Percentiles rank a stretch among this genome's conserved stretches.
Conservation (phyloP, 2,888 invertebrate species). For the Ennomos quercinarius region DNA sequence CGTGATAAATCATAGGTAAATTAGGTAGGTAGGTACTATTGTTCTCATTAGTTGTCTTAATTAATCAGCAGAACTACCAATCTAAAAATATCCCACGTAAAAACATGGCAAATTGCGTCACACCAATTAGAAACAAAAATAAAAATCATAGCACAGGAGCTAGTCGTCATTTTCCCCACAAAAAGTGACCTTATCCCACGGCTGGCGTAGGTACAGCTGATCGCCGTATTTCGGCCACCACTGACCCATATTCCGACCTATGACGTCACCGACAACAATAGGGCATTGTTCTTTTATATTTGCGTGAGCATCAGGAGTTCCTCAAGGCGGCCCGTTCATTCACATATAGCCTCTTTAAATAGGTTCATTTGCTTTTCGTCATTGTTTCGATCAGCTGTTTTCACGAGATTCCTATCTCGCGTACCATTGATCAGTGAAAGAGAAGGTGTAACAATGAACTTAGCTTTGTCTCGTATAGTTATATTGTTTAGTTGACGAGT, state of each 20-base stretch:
- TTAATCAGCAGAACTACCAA: conserved; percentile 7
- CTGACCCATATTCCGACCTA: conserved; percentile 81
- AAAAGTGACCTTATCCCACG: conserved; percentile 61
- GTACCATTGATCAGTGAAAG: conserved; percentile 71
- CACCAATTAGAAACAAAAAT: conserved; percentile 28
- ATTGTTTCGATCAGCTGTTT: conserved; percentile 82
- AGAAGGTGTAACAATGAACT: conserved; percentile 71
- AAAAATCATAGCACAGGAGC: conserved; percentile 31
- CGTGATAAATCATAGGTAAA: too few relatives aligned
- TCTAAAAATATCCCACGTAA: conserved; percentile 23
- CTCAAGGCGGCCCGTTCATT: conserved; percentile 78
- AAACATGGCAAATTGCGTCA: conserved; percentile 16
- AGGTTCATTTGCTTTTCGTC: conserved; percentile 81
- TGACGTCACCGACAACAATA: conserved; percentile 82
- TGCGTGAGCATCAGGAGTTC: conserved; percentile 79
- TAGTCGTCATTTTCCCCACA: conserved; percentile 31
- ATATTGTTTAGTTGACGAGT: conserved; percentile 51
- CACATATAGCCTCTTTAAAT: conserved; percentile 75
- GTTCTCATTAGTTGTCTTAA: too few relatives aligned
- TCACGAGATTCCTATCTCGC: conserved; percentile 71
- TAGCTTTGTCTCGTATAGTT: conserved; percentile 58
- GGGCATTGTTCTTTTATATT: conserved; percentile 84
- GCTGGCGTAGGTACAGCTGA: conserved; percentile 66
- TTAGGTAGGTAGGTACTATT: too few relatives aligned
- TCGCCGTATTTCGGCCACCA: conserved; percentile 75